A percentile compares a stretch with the other conserved stretches of the same genome.
phyloP scores from a whole-genome alignment of 2,113 vertebrate species.

The Noturus placidus region DNA sequence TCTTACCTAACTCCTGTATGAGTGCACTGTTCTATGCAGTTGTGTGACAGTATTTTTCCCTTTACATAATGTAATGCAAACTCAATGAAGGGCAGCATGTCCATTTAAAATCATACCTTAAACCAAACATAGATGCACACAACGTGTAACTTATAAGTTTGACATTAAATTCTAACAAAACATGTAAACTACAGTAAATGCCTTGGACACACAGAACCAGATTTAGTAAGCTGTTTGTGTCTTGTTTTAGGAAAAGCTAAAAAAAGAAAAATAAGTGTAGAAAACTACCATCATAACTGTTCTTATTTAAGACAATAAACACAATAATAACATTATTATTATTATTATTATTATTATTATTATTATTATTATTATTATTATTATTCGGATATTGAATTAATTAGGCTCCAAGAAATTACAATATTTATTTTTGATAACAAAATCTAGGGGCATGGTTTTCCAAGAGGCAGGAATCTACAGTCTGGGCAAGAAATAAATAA shows the following conservation, averaged over 20 bases:
- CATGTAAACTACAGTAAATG: not conserved
- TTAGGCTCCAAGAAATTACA: not conserved
- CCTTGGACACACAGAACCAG: not conserved
- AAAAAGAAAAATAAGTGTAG: not conserved
- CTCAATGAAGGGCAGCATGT: not conserved
- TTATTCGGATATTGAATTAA: too few species aligned
- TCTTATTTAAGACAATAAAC: too few species aligned
- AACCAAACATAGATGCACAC: not conserved
- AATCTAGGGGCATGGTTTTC: not conserved
- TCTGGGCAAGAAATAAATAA: not conserved
- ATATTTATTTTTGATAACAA: not conserved
- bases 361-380: too few species aligned
- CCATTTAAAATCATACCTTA: not conserved
- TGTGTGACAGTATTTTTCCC: not conserved
- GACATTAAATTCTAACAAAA: not conserved
- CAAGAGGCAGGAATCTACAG: not conserved
- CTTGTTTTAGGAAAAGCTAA: not conserved
- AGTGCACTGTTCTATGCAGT: not conserved
- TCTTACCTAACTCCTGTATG: conserved; percentile 28
- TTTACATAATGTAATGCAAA: conserved; percentile 9
- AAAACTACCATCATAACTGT: not conserved
- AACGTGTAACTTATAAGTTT: not conserved
- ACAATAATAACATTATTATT: too few species aligned
- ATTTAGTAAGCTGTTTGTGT: not conserved
- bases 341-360: too few species aligned